Conservation (phyloP, 2,113 vertebrate species). For the Amphilophus citrinellus region DNA sequence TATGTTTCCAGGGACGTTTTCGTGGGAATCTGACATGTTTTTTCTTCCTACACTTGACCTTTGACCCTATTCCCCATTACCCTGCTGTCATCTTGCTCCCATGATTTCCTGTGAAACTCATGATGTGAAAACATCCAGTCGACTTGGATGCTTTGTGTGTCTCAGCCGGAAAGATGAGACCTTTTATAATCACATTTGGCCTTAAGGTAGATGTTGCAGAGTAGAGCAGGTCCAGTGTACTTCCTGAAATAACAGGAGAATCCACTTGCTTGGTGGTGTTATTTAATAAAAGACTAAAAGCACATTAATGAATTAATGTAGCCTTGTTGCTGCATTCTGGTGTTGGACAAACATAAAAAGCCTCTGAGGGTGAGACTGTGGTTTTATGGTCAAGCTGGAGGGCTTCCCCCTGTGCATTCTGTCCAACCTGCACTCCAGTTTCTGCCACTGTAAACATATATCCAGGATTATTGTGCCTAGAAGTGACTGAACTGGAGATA, state of each 20-base stretch:
- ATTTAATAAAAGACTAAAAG: slow-evolving; percentile 1
- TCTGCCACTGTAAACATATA: neutral
- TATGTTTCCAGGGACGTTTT: neutral
- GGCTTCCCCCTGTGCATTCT: neutral
- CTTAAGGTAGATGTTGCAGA: neutral
- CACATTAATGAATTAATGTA: neutral
- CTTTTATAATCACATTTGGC: neutral
- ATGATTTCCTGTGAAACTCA: neutral
- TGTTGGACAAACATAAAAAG: slow-evolving; percentile 1
- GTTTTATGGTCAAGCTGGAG: slow-evolving; percentile 3
- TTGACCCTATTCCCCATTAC: slow-evolving; percentile 28
- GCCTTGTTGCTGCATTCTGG: neutral
- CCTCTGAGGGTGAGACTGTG: neutral
- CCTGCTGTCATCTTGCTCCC: neutral
- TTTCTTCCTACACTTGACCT: slow-evolving; percentile 35
- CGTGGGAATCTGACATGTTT: neutral
- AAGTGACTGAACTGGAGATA: slow-evolving; percentile 7
- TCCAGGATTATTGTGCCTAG: neutral
- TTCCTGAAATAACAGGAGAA: neutral
- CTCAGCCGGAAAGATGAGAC: neutral
- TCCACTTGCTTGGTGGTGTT: neutral
- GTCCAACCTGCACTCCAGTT: neutral
- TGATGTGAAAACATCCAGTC: neutral
- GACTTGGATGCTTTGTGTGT: neutral
- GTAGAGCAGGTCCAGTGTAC: neutral